A percentile compares a stretch with the other conserved stretches of the same genome.
phyloP scores from a whole-genome alignment of 2,113 vertebrate species.

The Paracanthobrama guichenoti region DNA sequence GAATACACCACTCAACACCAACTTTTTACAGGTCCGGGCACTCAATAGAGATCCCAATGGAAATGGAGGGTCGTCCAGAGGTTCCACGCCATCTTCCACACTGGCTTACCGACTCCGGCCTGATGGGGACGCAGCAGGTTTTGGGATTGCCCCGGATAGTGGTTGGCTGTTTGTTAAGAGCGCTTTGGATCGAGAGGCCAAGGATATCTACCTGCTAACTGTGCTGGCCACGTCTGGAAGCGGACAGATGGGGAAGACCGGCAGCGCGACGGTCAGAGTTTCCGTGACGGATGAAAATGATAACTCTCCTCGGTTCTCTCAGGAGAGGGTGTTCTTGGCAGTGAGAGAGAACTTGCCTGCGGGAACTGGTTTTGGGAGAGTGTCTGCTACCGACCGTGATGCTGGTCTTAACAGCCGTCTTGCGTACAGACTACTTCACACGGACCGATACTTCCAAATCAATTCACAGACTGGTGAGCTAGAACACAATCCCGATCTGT shows the following conservation, averaged over 20 bases:
- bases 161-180: conserved; percentile 93
- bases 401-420: conserved; percentile 89
- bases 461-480: conserved; percentile 89
- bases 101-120: conserved; percentile 84
- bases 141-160: conserved; percentile 84
- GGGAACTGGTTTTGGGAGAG: conserved; percentile 84
- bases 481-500: not conserved
- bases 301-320: conserved; percentile 88
- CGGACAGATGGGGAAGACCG: conserved; percentile 77
- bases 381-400: conserved; percentile 88
- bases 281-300: conserved; percentile 92
- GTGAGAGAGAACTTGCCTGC: conserved; percentile 86
- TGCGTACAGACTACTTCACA: conserved; percentile 84
- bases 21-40: conserved; percentile 90
- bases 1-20: conserved; percentile 81
- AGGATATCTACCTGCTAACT: conserved; percentile 87
- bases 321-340: conserved; percentile 92
- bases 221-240: conserved; percentile 82
- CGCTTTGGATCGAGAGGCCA: conserved; percentile 87
- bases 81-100: conserved; percentile 63
- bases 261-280: conserved; percentile 86
- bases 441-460: conserved; percentile 85
- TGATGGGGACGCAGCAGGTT: conserved; percentile 86
- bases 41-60: conserved; percentile 76
- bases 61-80: conserved; percentile 62